Conservation (phyloP, 2,888 invertebrate genomes). For the Chironomus riparius region DNA sequence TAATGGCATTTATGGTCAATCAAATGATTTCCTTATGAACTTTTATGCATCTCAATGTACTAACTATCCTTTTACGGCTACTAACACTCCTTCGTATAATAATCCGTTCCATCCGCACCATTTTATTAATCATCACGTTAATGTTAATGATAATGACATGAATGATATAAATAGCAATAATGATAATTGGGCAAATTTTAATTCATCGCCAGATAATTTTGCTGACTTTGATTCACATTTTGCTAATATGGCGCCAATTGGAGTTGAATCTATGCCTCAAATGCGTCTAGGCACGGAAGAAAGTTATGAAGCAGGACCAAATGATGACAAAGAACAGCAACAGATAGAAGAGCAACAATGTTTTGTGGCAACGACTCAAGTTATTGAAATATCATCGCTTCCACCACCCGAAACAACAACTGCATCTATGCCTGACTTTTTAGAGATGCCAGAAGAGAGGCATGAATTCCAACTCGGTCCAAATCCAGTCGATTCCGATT, state of each 20-base stretch:
- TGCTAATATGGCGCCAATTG: constrained; percentile 29
- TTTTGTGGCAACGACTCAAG: constrained; percentile 17
- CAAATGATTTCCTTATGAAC: constrained; percentile 24
- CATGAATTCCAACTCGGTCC: constrained; percentile 7
- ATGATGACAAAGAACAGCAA: not conserved
- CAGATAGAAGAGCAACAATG: not conserved
- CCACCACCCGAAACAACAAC: not conserved
- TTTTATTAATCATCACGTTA: not conserved
- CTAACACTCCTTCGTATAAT: constrained; percentile 13
- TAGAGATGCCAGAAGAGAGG: not conserved
- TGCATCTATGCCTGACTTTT: not conserved
- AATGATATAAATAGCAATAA: constrained; percentile 25
- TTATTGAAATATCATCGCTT: constrained; percentile 6
- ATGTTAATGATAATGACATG: not conserved
- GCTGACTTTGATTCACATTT: constrained; percentile 42
- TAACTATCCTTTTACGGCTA: constrained; percentile 15
- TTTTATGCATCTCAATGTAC: constrained; percentile 7
- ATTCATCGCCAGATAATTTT: constrained; percentile 36
- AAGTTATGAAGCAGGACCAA: too few relatives aligned
- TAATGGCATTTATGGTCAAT: constrained; percentile 7
- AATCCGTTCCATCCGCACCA: constrained; percentile 21
- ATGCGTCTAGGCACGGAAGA: not conserved
- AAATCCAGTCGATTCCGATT: not conserved
- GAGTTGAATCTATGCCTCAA: not conserved
- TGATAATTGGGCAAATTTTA: constrained; percentile 35